Percentiles rank a stretch among this genome's conserved stretches.
These are phyloP conservation scores for Phaethornis superciliosus DNA, from an alignment of 2,113 vertebrate genomes.

Conservation along the genomic window DNA sequence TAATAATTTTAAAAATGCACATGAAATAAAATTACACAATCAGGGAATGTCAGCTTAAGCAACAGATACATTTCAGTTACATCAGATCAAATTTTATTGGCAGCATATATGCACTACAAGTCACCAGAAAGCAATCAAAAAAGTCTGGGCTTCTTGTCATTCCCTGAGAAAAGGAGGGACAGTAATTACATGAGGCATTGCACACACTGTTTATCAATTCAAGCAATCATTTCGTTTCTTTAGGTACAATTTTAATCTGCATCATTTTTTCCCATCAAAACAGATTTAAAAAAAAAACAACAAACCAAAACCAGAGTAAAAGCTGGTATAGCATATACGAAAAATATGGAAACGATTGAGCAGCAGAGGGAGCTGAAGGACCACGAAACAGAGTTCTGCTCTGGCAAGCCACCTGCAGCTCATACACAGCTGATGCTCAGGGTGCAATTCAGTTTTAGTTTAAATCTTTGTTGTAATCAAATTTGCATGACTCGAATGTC, in stretches of 20 bases:
- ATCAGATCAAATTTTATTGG: background rate
- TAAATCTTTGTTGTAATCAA: conserved; percentile 69
- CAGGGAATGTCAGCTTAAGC: background rate
- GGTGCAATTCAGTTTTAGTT: conserved; percentile 41
- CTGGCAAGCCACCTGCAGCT: background rate
- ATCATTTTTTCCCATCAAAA: conserved; percentile 9
- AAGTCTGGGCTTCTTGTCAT: background rate
- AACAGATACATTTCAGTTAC: background rate
- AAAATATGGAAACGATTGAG: background rate
- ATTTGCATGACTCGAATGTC: conserved; percentile 41
- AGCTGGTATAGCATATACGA: background rate
- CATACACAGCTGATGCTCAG: background rate
- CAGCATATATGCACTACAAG: background rate
- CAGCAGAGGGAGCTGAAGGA: conserved; percentile 74
- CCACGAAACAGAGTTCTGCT: background rate
- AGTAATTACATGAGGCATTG: background rate
- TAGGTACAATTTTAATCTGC: conserved; percentile 12
- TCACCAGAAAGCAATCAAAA: background rate
- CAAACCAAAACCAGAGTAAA: background rate
- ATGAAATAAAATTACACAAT: background rate
- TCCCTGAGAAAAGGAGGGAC: background rate
- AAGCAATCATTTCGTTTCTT: background rate
- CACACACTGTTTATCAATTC: background rate
- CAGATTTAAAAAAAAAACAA: background rate
- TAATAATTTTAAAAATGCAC: background rate